Base-by-base conservation (phyloP, 2,113 vertebrate genomes). In the Copsychus sechellarum region DNA sequence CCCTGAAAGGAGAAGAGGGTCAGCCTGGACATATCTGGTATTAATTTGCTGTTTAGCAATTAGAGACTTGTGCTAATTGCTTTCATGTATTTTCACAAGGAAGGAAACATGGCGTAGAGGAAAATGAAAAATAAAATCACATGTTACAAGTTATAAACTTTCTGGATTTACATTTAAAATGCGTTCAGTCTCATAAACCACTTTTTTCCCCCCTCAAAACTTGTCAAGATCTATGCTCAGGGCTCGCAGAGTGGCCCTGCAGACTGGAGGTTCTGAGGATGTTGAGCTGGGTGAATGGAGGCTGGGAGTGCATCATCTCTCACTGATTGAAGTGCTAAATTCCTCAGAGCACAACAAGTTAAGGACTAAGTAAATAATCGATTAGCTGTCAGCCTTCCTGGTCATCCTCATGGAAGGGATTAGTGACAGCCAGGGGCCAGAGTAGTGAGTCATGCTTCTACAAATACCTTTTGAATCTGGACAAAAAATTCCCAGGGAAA, bases 331-430 rank as follows among this genome's bases (percentile, higher is more conserved):
- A 65, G 76, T 50, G 67, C 56, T 61, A 40, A 94, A 95, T 79
- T 73, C 82, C 92, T 97, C 77, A 90, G 70, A 96, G 94, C 34
- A 91, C 73, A 89, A 64, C 70, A 90, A 88, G 64, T 88, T 72
- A 95, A 93, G 67, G 73, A 89, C 86, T 93, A 90, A 96, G 76
- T 61, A 89, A 96, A 12, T 88, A 77, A 96, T 56, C 91, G 96
- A 97, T 96, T 97, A 97, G 36, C 89, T 98, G 94, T 88, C 95
- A 97, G 38, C 28, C 58, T 34, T 78, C 71, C 47, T 79, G 57
- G 33, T 67, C 82, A 88, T 82, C 89, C 28, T 67, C 85, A 36
- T 31, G 50, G 78, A 85, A 86, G 81, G 43, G 89, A 58, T 78
- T 83, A 90, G 56, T 66, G 31, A 11, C 85, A 78, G 42, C 18